Evolutionary conservation across 2,113 vertebrate genomes (phyloP).

Genomic region (Paedocypris sp.): DNA sequence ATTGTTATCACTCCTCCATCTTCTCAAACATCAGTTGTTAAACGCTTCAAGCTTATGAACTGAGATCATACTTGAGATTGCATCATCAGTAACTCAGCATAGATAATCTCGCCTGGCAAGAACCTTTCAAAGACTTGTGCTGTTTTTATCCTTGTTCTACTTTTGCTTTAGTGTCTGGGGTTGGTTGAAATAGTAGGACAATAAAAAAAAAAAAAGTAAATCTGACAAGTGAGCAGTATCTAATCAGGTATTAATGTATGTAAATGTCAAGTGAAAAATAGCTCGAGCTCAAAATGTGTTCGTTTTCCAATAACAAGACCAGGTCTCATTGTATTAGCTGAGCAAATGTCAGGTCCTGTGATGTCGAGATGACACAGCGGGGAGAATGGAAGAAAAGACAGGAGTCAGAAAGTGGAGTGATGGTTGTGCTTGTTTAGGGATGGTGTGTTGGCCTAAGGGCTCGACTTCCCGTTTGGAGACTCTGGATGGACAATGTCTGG

Average conservation of each 20-base stretch:
- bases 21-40: slow-evolving; percentile 48
- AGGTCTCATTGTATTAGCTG: slow-evolving; percentile 50
- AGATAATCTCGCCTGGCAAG: slow-evolving; percentile 41
- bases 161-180: neutral
- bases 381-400: slow-evolving; percentile 21
- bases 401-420: slow-evolving; percentile 13
- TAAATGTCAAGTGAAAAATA: slow-evolving; percentile 45
- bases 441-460: slow-evolving; percentile 11
- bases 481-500: neutral
- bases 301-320: slow-evolving; percentile 42
- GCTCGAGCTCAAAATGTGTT: slow-evolving; percentile 36
- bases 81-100: slow-evolving; percentile 43
- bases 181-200: neutral
- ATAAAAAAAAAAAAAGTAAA: slow-evolving; percentile 8
- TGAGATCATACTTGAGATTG: slow-evolving; percentile 51
- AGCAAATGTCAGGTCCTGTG: slow-evolving; percentile 50
- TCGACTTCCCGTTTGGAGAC: slow-evolving; percentile 5
- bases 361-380: slow-evolving; percentile 23
- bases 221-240: slow-evolving; percentile 27
- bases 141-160: slow-evolving; percentile 26
- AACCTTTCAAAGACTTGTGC: slow-evolving; percentile 34
- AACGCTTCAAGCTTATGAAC: slow-evolving; percentile 37
- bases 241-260: slow-evolving; percentile 46
- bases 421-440: slow-evolving; percentile 20
- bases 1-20: slow-evolving; percentile 48